Base-by-base conservation (phyloP, 2,888 invertebrate species). In the Aleiodes testaceus region DNA sequence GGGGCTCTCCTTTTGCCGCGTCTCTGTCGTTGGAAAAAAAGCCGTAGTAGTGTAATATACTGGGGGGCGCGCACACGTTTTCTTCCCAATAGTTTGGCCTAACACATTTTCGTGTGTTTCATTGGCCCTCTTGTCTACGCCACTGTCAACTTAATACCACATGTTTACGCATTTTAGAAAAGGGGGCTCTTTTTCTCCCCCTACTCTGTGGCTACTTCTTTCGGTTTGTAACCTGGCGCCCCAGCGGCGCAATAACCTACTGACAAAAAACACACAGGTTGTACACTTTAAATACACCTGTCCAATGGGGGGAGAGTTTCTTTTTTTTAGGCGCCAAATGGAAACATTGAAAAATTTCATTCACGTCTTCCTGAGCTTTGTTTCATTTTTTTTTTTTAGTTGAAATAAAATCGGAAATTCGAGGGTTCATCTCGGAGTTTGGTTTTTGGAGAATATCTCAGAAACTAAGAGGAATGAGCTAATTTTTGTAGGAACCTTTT, bases 61-160 rank as follows among this genome's bases (percentile, higher is more conserved):
- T 30, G 55, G 55, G 55, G 52, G 22, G 45, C 72, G 69, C 75
- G 63, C 76, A 61, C 73, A 67, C 74, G 65, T 69, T 73, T 76
- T 68, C 73, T 63, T 70, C 74, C 74, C 76, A 22, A 61, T 55
- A 65, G 69, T 49, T 45, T 61, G 59, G 26, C 47, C 18, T 36
- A 36, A 61, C 16, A 14, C n/a, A 50, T 66, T 45, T 36, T 36
- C 9, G 47, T 68, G 44, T 77, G 67, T 71, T 72, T 61, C 71
- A 26, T 76, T n/a, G 66, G 42, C 36, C 50, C 74, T 63, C 72
- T 73, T 70, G 70, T 66, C 70, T 68, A 49, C 74, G 59, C 70
- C 73, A 65, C 66, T 75, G 75, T 72, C 70, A 75, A 78, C 66
- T 76, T 74, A 76, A 78, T 78, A 75, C 73, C 74, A 72, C 74